phyloP scores from a whole-genome alignment of 2,113 vertebrate species.

The Eulemur rufifrons region DNA sequence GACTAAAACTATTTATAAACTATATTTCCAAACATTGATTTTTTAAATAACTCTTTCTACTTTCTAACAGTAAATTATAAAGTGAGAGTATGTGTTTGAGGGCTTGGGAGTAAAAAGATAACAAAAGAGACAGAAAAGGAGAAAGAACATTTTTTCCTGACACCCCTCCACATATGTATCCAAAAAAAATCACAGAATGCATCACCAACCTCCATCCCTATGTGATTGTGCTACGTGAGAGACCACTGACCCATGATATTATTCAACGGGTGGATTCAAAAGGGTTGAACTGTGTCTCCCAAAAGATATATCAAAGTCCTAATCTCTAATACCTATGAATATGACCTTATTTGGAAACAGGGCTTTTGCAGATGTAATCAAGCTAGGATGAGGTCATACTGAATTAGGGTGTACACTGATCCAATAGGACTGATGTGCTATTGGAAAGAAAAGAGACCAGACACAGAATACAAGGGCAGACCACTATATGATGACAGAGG shows the following conservation, averaged over 20 bases:
- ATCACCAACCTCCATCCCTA: not conserved
- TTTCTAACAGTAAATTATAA: constrained; percentile 21
- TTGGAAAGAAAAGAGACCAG: not conserved
- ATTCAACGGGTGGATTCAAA: not conserved
- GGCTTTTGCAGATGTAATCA: not conserved
- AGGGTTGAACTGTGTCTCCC: not conserved
- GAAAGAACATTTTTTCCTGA: not conserved
- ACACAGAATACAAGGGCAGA: not conserved
- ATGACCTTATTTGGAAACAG: not conserved
- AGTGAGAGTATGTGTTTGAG: not conserved
- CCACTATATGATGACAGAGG: not conserved
- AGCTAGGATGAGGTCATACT: not conserved
- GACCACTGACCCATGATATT: not conserved
- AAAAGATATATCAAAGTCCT: not conserved
- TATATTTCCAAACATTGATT: constrained; percentile 1
- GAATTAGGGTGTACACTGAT: not conserved
- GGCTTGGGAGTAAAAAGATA: not conserved
- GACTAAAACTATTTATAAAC: not conserved
- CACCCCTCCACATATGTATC: not conserved
- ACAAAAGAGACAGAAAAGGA: not conserved
- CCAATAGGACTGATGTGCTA: not conserved
- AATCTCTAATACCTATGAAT: not conserved
- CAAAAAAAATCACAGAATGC: not conserved
- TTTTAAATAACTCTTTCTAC: not conserved
- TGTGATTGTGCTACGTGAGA: not conserved